A percentile compares a stretch with the other conserved stretches of the same genome.
phyloP scores from a whole-genome alignment of 2,888 invertebrate genomes.

The Agonopterix heracliana region DNA sequence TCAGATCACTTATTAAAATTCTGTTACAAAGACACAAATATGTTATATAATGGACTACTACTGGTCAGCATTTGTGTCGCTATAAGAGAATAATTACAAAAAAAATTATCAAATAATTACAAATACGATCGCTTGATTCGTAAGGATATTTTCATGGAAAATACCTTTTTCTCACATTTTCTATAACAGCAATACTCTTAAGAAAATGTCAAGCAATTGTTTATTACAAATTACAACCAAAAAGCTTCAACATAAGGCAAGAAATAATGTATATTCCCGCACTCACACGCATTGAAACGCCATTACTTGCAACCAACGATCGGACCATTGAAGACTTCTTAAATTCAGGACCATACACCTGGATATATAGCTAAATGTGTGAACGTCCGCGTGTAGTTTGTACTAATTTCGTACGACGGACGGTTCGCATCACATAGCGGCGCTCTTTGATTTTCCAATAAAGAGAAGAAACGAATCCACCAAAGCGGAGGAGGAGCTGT shows the following conservation, averaged over 20 bases:
- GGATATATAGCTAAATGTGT: too few relatives aligned
- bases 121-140: not conserved
- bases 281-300: not conserved
- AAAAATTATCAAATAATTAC: not conserved
- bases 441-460: too few relatives aligned
- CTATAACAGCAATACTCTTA: too few relatives aligned
- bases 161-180: not conserved
- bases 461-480: too few relatives aligned
- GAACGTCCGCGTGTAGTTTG: too few relatives aligned
- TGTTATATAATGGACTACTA: conserved; percentile 22
- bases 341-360: too few relatives aligned
- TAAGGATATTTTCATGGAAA: not conserved
- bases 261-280: not conserved
- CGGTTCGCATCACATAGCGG: too few relatives aligned
- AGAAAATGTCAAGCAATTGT: not conserved
- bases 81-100: conserved; percentile 20
- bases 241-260: conserved; percentile 4
- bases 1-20: conserved; percentile 10
- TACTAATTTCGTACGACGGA: too few relatives aligned
- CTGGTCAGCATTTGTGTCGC: conserved; percentile 17
- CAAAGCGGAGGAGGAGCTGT: too few relatives aligned
- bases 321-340: too few relatives aligned
- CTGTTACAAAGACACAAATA: conserved; percentile 20
- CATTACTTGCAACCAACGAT: too few relatives aligned
- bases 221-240: not conserved